Conservation (phyloP, 2,113 vertebrate species). For the Nicator chloris region DNA sequence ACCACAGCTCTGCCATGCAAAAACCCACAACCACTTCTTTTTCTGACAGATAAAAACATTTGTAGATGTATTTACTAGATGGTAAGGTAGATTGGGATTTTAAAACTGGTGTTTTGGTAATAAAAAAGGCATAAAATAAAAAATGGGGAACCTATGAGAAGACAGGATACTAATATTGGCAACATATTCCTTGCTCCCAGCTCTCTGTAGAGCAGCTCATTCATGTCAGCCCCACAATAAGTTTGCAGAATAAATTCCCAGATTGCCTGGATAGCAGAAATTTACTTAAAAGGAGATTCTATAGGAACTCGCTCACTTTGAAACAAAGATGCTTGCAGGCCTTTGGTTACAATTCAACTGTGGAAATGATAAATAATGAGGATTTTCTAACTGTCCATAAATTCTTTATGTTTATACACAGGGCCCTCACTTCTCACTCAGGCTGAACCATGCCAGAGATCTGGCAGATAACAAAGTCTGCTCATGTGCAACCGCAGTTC, state of each 20-base stretch:
- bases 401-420: not conserved
- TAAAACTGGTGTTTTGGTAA: not conserved
- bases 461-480: not conserved
- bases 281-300: slow-evolving; percentile 8
- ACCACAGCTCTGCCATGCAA: accelerated
- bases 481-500: not conserved
- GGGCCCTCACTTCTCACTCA: not conserved
- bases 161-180: not conserved
- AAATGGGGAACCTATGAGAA: not conserved
- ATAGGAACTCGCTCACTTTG: not conserved
- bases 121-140: not conserved
- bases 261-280: not conserved
- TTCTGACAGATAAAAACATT: not conserved
- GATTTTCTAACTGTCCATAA: not conserved
- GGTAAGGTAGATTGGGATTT: not conserved
- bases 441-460: not conserved
- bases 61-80: not conserved
- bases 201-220: not conserved
- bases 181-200: not conserved
- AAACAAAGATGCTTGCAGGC: not conserved
- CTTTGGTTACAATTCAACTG: not conserved
- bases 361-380: not conserved
- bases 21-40: not conserved
- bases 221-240: not conserved
- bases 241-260: not conserved